Conservation (phyloP, 2,113 vertebrate species). For the Pelusios castaneus region DNA sequence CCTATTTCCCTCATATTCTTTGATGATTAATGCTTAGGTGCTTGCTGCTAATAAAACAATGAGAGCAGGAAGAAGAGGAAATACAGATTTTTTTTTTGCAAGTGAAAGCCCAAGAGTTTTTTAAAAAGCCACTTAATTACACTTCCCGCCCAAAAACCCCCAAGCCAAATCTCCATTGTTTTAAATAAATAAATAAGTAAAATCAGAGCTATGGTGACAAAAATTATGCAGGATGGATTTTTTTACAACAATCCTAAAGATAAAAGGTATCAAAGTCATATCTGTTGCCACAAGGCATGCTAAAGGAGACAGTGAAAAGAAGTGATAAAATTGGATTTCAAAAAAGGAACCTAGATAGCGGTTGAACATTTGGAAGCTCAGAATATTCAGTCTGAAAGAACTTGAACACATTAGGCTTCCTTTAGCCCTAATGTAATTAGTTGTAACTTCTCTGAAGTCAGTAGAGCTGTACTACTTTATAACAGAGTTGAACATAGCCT, state of each 20-base stretch:
- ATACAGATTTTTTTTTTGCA: background rate
- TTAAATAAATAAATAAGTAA: background rate
- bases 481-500: background rate
- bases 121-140: background rate
- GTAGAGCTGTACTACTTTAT: background rate
- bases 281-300: background rate
- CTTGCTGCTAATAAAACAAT: background rate
- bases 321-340: background rate
- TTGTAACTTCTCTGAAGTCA: background rate
- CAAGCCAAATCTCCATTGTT: background rate
- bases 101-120: background rate
- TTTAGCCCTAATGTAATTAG: background rate
- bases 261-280: background rate
- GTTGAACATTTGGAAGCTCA: background rate
- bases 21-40: background rate
- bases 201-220: background rate
- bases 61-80: background rate
- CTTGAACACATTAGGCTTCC: background rate
- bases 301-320: background rate
- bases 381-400: background rate
- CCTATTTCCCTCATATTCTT: background rate
- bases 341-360: background rate
- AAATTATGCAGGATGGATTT: background rate
- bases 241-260: background rate
- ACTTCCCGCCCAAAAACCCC: background rate